A percentile compares a stretch with the other conserved stretches of the same genome.
phyloP scores from a whole-genome alignment of 2,888 invertebrate species.

The Asteroscopus sphinx region DNA sequence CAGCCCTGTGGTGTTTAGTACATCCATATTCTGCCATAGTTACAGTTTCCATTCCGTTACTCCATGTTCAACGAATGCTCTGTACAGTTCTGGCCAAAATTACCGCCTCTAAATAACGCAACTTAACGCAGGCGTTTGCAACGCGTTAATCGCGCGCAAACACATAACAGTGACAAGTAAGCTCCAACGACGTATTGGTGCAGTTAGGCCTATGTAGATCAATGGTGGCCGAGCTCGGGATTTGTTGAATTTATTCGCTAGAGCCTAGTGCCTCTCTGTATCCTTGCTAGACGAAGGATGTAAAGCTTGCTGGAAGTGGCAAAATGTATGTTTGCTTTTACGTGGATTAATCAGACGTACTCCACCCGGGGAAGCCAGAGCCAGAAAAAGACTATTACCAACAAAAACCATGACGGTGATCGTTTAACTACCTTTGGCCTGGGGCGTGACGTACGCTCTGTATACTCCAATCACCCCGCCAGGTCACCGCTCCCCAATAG shows the following conservation, averaged over 20 bases:
- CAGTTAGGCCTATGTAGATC: constrained; percentile 81
- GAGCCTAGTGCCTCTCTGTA: constrained; percentile 65
- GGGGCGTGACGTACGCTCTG: too few species aligned
- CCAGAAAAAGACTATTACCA: too few species aligned
- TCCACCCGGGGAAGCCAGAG: too few species aligned
- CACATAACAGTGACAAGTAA: constrained; percentile 70
- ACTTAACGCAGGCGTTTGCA: constrained; percentile 47
- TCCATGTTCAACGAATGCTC: constrained; percentile 24
- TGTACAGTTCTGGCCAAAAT: constrained; percentile 18
- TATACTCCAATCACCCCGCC: too few species aligned
- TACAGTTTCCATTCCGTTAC: constrained; percentile 22
- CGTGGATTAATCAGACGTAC: too few species aligned
- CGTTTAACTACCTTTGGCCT: too few species aligned
- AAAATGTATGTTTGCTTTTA: background rate
- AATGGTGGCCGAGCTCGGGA: constrained; percentile 76
- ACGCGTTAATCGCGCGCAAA: constrained; percentile 65
- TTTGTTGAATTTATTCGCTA: constrained; percentile 82
- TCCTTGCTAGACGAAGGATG: constrained; percentile 41
- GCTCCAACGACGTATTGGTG: constrained; percentile 79
- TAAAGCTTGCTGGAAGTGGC: constrained; percentile 50
- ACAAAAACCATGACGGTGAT: too few species aligned
- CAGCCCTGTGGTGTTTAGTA: too few species aligned
- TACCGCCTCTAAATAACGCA: constrained; percentile 52
- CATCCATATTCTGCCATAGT: background rate
- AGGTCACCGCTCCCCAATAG: too few species aligned